These are phyloP conservation scores for Eriosoma lanigerum DNA, from an alignment of 1,140 invertebrate species.

Conservation along the genomic window DNA sequence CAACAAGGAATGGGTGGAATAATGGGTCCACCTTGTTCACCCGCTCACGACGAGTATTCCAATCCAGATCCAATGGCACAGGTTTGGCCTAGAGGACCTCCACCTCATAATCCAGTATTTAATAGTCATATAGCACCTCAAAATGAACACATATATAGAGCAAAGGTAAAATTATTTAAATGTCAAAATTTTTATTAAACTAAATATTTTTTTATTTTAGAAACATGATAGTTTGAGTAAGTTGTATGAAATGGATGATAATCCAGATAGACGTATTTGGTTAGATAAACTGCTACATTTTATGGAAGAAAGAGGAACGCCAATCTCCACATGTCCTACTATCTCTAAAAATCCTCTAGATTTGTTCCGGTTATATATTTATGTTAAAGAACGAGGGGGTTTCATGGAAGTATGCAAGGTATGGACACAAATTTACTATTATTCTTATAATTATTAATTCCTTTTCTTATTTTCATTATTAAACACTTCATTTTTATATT, in stretches of 20 bases:
- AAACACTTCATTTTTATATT: no score
- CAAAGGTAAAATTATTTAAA: slow-evolving; percentile 66
- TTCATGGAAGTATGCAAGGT: slow-evolving; percentile 93
- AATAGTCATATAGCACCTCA: slow-evolving; percentile 79
- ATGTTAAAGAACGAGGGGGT: slow-evolving; percentile 93
- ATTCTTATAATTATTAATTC: neutral
- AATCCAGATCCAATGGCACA: slow-evolving; percentile 68
- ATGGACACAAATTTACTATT: slow-evolving; percentile 60
- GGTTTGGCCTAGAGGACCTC: slow-evolving; percentile 81
- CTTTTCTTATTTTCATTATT: neutral
- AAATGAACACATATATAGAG: slow-evolving; percentile 78
- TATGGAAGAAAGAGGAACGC: slow-evolving; percentile 89
- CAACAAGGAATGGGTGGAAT: slow-evolving; percentile 61
- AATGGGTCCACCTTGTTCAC: slow-evolving; percentile 67
- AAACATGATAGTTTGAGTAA: slow-evolving; percentile 89
- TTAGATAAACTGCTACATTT: slow-evolving; percentile 89
- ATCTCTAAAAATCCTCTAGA: slow-evolving; percentile 98
- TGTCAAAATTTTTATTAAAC: neutral
- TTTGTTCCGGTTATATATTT: slow-evolving; percentile 92
- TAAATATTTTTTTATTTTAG: slow-evolving; percentile 60
- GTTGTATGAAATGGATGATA: slow-evolving; percentile 95
- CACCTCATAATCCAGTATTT: slow-evolving; percentile 83
- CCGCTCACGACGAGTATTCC: slow-evolving; percentile 83
- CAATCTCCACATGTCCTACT: slow-evolving; percentile 91
- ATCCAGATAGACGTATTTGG: slow-evolving; percentile 86